These are phyloP conservation scores for Rutilus rutilus DNA, from an alignment of 2,113 vertebrate species.

Conservation along the genomic window DNA sequence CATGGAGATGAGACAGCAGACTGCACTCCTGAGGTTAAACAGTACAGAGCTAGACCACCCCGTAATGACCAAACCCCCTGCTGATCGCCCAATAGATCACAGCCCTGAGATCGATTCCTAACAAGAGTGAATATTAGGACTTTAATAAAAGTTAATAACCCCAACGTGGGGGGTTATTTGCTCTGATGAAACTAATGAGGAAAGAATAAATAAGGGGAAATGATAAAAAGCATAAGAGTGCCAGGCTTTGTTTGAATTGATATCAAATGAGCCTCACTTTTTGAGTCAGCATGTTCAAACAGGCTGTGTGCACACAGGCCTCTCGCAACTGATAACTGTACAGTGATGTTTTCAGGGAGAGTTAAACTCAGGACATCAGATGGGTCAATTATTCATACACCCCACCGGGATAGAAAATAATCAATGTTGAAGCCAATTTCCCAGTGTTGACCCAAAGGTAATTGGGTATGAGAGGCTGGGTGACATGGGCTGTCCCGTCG, in stretches of 20 bases:
- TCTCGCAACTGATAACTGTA: slow-evolving; percentile 26
- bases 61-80: slow-evolving; percentile 38
- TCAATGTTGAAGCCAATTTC: slow-evolving; percentile 59
- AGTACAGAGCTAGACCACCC: slow-evolving; percentile 27
- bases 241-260: slow-evolving; percentile 2
- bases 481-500: slow-evolving; percentile 50
- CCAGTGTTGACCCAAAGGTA: slow-evolving; percentile 58
- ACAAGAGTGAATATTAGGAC: background rate
- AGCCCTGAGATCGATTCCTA: slow-evolving; percentile 33
- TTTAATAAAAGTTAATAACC: slow-evolving; percentile 12
- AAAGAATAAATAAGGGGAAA: slow-evolving; percentile 1
- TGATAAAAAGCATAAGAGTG: slow-evolving; percentile 3
- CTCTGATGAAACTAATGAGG: slow-evolving; percentile 17
- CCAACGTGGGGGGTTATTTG: slow-evolving; percentile 4
- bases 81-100: slow-evolving; percentile 44
- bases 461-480: slow-evolving; percentile 55
- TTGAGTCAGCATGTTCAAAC: slow-evolving; percentile 18
- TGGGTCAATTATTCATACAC: slow-evolving; percentile 56
- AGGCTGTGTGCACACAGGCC: background rate
- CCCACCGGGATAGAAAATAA: slow-evolving; percentile 54
- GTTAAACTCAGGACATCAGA: slow-evolving; percentile 39
- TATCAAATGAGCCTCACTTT: slow-evolving; percentile 2
- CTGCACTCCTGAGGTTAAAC: slow-evolving; percentile 39
- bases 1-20: slow-evolving; percentile 40
- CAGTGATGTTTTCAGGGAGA: slow-evolving; percentile 15